These are phyloP conservation scores for Acropternis orthonyx DNA, from an alignment of 2,797 vertebrate species.

Conservation along the genomic window DNA sequence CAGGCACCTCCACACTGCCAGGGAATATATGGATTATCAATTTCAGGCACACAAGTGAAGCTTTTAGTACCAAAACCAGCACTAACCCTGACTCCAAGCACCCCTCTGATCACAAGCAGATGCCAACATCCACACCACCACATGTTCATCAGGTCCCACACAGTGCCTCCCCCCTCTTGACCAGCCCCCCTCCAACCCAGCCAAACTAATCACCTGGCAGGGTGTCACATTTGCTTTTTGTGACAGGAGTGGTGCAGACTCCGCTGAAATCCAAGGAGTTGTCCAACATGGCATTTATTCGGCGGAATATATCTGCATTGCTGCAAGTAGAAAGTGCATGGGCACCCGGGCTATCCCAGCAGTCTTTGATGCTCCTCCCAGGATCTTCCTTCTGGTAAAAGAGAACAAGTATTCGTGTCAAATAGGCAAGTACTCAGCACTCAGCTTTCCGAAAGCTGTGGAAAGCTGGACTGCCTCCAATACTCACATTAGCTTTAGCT, in stretches of 20 bases:
- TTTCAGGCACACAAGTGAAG: not conserved
- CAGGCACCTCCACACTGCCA: not conserved
- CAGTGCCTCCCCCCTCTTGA: not conserved
- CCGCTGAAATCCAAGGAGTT: constrained; percentile 94
- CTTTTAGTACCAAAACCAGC: not conserved
- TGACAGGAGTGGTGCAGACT: constrained; percentile 91
- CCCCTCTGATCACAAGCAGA: not conserved
- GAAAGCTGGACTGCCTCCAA: constrained; percentile 12
- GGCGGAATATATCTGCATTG: constrained; percentile 93
- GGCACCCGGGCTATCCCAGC: constrained; percentile 82
- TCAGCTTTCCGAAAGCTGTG: not conserved
- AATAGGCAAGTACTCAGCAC: not conserved
- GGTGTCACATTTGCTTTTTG: constrained; percentile 82
- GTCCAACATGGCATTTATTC: constrained; percentile 96
- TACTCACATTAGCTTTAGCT: not conserved
- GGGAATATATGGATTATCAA: not conserved
- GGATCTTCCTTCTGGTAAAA: constrained; percentile 77
- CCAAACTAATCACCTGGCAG: constrained; percentile 80
- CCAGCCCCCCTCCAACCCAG: not conserved
- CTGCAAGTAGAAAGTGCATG: constrained; percentile 93
- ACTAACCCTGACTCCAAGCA: not conserved
- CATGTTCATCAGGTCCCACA: not conserved
- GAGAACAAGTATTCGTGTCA: not conserved
- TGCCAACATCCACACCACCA: not conserved
- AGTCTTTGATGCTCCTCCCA: constrained; percentile 82